Conservation (phyloP, 37 sponge, comb jelly and placozoan species). For the Chondrilla cf. caribensis region DNA sequence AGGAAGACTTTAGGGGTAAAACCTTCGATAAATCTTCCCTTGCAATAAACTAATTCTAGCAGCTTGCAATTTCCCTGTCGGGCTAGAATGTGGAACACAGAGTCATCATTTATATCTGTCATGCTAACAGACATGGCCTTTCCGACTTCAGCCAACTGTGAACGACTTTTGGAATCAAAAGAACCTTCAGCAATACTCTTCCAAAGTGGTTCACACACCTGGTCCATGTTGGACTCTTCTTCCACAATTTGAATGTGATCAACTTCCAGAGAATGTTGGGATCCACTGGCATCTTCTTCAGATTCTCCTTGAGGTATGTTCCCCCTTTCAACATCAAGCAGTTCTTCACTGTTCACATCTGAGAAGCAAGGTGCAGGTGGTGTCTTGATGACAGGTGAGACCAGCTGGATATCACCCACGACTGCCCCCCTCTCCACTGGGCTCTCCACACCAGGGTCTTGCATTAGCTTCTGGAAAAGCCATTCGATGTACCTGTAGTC, state of each 20-base stretch:
- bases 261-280: background rate
- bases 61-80: constrained; percentile 31
- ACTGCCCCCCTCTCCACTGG: background rate
- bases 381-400: background rate
- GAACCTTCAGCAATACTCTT: background rate
- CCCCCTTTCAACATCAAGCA: no score
- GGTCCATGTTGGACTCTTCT: background rate
- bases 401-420: background rate
- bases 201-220: no score
- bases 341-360: background rate
- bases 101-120: constrained; percentile 26
- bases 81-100: constrained; percentile 52
- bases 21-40: constrained; percentile 25
- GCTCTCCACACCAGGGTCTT: background rate
- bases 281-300: background rate
- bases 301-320: background rate
- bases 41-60: constrained; percentile 32
- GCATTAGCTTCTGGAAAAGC: constrained; percentile 48
- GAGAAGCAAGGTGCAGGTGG: background rate
- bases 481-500: constrained; percentile 59
- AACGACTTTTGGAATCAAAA: background rate
- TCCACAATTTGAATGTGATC: background rate
- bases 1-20: background rate
- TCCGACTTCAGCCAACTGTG: background rate
- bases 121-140: constrained; percentile 28